Percentiles rank a stretch among this genome's conserved stretches.
phyloP scores from a whole-genome alignment of 2,113 vertebrate genomes.

The Notothenia rossii region DNA sequence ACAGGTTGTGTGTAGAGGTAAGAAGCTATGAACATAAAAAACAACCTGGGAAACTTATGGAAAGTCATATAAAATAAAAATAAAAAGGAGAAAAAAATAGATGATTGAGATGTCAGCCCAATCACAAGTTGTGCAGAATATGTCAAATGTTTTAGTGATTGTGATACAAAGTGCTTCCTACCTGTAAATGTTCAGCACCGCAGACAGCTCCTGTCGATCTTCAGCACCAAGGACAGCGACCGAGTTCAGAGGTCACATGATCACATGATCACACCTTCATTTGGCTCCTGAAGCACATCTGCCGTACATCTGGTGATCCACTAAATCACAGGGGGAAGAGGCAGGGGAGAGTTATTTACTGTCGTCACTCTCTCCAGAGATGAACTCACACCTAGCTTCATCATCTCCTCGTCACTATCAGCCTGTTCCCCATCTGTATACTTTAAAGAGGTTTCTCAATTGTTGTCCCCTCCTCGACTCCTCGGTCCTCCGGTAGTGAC shows the following conservation, averaged over 20 bases:
- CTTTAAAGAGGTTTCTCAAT: background rate
- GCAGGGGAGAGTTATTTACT: background rate
- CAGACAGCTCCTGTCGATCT: conserved; percentile 7
- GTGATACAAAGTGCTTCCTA: background rate
- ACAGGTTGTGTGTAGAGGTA: background rate
- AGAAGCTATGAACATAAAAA: background rate
- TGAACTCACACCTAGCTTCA: background rate
- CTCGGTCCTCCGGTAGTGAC: too few species aligned
- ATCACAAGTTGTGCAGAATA: background rate
- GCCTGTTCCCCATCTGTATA: background rate
- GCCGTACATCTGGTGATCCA: background rate
- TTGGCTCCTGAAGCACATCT: background rate
- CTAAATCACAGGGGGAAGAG: background rate
- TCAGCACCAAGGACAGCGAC: background rate
- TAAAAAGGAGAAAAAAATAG: background rate
- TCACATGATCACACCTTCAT: background rate
- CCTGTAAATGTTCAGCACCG: conserved; percentile 12
- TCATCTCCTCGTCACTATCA: background rate
- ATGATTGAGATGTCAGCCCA: too few species aligned
- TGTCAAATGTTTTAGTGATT: background rate
- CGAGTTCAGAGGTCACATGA: background rate
- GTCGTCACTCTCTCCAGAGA: background rate
- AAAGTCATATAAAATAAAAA: background rate
- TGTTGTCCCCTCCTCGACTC: too few species aligned
- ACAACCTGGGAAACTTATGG: background rate